A percentile compares a stretch with the other conserved stretches of the same genome.
Conservation (phyloP, 1,140 invertebrate genomes). For the Steinernema feltiae region DNA sequence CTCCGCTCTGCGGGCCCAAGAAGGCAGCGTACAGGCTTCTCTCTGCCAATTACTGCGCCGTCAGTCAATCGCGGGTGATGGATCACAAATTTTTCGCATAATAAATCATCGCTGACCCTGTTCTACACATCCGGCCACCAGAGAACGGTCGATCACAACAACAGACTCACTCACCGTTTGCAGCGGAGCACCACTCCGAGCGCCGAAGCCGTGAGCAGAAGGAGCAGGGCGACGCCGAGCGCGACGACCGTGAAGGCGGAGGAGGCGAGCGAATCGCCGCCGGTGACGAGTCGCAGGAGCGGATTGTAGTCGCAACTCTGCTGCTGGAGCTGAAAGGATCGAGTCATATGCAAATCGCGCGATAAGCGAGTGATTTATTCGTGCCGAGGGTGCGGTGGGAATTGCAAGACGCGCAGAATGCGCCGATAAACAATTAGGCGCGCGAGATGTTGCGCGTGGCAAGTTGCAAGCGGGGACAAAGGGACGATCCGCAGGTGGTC, state of each 20-base stretch:
- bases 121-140: neutral
- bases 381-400: neutral
- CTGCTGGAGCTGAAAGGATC: neutral
- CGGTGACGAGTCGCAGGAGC: neutral
- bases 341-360: neutral
- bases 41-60: neutral
- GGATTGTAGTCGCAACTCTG: slow-evolving; percentile 11
- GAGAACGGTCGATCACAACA: neutral
- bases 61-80: slow-evolving; percentile 3
- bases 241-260: neutral
- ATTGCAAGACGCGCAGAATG: neutral
- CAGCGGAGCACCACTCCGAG: slow-evolving; percentile 1
- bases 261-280: neutral
- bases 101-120: slow-evolving; percentile 11
- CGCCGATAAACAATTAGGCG: neutral
- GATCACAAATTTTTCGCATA: neutral
- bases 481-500: neutral
- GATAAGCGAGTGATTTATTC: neutral
- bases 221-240: neutral
- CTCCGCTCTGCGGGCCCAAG: neutral
- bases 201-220: neutral
- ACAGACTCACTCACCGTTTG: neutral
- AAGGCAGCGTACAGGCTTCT: neutral
- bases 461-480: neutral
- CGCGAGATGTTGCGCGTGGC: neutral